Conservation (phyloP, 1,140 invertebrate genomes). For the Anoplolepis gracilipes region DNA sequence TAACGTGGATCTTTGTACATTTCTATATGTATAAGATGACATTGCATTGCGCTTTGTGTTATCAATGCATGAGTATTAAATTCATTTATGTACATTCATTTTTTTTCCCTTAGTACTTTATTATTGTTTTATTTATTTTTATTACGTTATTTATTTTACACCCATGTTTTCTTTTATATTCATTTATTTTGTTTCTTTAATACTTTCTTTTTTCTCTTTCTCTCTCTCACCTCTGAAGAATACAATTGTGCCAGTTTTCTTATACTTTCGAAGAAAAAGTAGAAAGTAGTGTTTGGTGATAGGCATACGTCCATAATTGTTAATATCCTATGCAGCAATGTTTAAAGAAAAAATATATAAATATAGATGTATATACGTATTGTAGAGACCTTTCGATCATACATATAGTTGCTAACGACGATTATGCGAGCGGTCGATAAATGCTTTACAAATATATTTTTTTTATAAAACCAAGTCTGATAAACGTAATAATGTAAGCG, state of each 20-base stretch:
- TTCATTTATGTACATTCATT: background rate
- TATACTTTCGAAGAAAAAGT: background rate
- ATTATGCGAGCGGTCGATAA: slow-evolving; percentile 64
- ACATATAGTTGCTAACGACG: background rate
- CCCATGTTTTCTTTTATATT: background rate
- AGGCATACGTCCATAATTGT: background rate
- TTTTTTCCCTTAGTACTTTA: background rate
- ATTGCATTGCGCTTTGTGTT: background rate
- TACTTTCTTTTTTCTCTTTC: background rate
- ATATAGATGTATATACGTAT: background rate
- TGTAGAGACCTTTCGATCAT: background rate
- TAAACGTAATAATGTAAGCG: too few species aligned
- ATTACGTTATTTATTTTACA: background rate
- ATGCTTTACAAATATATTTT: slow-evolving; percentile 63
- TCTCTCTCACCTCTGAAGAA: too few species aligned
- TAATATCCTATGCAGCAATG: background rate
- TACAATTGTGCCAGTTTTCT: background rate
- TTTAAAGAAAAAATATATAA: background rate
- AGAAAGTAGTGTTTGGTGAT: background rate
- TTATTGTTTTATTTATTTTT: slow-evolving; percentile 1
- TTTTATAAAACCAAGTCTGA: background rate
- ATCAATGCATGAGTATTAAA: background rate
- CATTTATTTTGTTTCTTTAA: background rate
- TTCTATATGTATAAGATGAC: too few species aligned
- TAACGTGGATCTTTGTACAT: background rate